A percentile compares a stretch with the other conserved stretches of the same genome.
These are phyloP conservation scores for Theocolax elegans DNA, from an alignment of 1,140 invertebrate species.

Conservation along the genomic window DNA sequence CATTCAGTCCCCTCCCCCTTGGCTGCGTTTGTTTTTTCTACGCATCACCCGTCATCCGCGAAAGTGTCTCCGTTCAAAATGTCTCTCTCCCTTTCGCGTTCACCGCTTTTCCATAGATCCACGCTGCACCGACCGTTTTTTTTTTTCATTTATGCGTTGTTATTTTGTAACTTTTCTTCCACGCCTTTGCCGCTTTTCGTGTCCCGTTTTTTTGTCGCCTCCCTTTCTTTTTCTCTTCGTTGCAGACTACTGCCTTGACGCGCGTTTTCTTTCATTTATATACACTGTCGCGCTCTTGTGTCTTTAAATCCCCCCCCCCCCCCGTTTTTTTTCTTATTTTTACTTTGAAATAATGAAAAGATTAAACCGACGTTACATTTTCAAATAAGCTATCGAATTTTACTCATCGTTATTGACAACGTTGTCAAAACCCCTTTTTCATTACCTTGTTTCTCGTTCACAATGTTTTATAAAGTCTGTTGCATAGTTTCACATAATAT, in stretches of 20 bases:
- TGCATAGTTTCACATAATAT: too few species aligned
- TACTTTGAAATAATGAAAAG: too few species aligned
- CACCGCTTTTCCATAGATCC: not conserved
- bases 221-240: not conserved
- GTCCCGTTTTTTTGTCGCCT: not conserved
- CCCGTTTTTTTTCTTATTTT: too few species aligned
- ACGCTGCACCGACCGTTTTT: not conserved
- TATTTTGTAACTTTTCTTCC: conserved; percentile 3
- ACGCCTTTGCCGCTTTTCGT: not conserved
- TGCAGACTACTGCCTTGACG: not conserved
- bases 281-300: not conserved
- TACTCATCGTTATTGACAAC: too few species aligned
- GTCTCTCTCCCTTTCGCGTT: not conserved
- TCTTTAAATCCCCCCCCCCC: not conserved
- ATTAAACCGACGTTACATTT: too few species aligned
- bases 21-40: not conserved
- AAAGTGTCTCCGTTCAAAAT: not conserved
- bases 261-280: not conserved
- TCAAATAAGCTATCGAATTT: too few species aligned
- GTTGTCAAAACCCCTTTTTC: too few species aligned
- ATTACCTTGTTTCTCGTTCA: too few species aligned
- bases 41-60: not conserved
- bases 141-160: not conserved
- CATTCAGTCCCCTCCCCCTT: too few species aligned
- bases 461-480: too few species aligned